A percentile compares a stretch with the other conserved stretches of the same genome.
Evolutionary conservation across 2,888 invertebrate genomes (phyloP).

Genomic region (Ptychoptera contaminata): DNA sequence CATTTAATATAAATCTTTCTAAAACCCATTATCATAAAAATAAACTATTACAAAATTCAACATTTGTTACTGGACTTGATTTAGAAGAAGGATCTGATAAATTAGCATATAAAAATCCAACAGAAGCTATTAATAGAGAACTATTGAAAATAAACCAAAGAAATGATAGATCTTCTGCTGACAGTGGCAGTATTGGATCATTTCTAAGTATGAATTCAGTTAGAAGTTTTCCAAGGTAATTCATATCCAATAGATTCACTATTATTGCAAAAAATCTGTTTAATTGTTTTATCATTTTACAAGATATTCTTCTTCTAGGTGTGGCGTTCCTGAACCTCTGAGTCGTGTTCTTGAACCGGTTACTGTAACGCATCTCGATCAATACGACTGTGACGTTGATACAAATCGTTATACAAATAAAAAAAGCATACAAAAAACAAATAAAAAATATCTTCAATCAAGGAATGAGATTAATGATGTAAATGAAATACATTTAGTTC

Average conservation of each 20-base stretch:
- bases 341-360: conserved; percentile 65
- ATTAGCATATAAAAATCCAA: conserved; percentile 17
- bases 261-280: conserved; percentile 1
- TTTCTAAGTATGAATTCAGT: conserved; percentile 77
- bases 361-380: conserved; percentile 54
- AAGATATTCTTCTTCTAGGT: conserved; percentile 16
- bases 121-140: conserved; percentile 22
- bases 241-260: conserved; percentile 17
- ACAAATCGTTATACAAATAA: conserved; percentile 16
- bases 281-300: not conserved
- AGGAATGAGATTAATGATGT: not conserved
- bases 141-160: conserved; percentile 2
- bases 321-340: conserved; percentile 59
- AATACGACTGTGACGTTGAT: conserved; percentile 20
- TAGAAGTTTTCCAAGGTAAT: conserved; percentile 53
- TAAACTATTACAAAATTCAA: conserved; percentile 4
- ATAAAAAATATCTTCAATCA: conserved; percentile 2
- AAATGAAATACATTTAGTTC: conserved; percentile 11
- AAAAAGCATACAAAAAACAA: conserved; percentile 11
- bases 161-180: conserved; percentile 1
- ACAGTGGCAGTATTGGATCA: conserved; percentile 49
- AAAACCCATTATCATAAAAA: conserved; percentile 7
- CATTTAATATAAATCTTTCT: conserved; percentile 22
- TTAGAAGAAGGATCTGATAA: conserved; percentile 5
- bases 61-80: conserved; percentile 2